phyloP scores from a whole-genome alignment of 2,888 invertebrate genomes.

The Stenchaetothrips biformis region DNA sequence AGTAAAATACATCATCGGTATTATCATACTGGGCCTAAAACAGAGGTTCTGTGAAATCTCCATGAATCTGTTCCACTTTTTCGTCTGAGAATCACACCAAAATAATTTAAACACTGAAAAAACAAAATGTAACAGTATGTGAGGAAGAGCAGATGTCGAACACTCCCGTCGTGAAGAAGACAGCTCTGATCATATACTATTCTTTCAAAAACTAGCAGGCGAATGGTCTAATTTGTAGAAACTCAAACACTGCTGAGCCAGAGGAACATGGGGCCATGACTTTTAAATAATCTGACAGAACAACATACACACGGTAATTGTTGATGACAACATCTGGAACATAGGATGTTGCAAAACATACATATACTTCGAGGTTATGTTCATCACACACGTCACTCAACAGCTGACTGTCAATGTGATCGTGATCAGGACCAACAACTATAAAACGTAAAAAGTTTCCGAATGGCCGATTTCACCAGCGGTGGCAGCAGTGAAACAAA shows the following conservation, averaged over 20 bases:
- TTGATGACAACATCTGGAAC: background rate
- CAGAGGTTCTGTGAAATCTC: background rate
- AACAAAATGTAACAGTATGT: background rate
- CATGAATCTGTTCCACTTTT: too few relatives aligned
- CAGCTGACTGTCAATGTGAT: slow-evolving; percentile 3
- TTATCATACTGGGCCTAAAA: background rate
- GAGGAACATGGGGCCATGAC: background rate
- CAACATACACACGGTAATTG: background rate
- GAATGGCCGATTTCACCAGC: too few relatives aligned
- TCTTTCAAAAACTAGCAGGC: background rate
- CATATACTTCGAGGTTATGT: background rate
- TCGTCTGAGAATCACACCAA: background rate
- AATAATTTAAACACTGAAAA: background rate
- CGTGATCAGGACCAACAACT: background rate
- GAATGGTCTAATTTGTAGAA: background rate
- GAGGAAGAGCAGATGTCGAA: background rate
- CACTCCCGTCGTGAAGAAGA: background rate
- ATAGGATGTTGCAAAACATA: background rate
- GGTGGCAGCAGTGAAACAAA: too few relatives aligned
- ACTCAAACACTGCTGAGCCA: background rate
- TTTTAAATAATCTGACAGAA: background rate
- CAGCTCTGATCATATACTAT: background rate
- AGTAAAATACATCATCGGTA: background rate
- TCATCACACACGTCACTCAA: slow-evolving; percentile 12
- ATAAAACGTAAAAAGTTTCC: too few relatives aligned